Evolutionary conservation across 1,140 invertebrate genomes (phyloP).

Genomic region (Sesamia nonagrioides): DNA sequence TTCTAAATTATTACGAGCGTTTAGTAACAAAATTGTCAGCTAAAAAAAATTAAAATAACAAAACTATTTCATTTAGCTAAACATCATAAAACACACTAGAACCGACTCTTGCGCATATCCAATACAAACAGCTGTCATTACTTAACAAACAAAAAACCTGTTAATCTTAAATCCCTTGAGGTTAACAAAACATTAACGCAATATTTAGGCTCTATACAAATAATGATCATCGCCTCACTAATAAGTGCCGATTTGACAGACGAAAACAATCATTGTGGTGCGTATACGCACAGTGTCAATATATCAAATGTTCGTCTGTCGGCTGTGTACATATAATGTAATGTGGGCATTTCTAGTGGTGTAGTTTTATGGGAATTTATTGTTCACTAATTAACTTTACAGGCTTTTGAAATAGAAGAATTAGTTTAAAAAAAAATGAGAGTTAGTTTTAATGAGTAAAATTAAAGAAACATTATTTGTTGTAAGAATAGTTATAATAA

Average conservation of each 20-base stretch:
- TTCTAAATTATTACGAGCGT: neutral
- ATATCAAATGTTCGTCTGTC: conserved; percentile 15
- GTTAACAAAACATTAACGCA: conserved; percentile 83
- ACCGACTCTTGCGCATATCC: conserved; percentile 66
- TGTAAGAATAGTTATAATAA: neutral
- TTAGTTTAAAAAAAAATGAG: neutral
- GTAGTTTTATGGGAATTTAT: conserved; percentile 11
- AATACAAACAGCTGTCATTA: conserved; percentile 82
- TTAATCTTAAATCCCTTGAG: conserved; percentile 75
- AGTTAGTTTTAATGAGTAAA: neutral
- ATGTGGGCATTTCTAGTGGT: conserved; percentile 12
- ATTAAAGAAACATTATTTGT: neutral
- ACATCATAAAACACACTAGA: conserved; percentile 42
- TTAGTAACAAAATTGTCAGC: neutral
- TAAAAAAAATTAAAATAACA: neutral
- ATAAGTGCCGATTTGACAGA: conserved; percentile 77
- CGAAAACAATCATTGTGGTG: conserved; percentile 67
- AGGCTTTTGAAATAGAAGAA: neutral
- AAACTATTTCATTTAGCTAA: conserved; percentile 5
- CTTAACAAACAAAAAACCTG: conserved; percentile 84
- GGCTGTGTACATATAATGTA: conserved; percentile 10
- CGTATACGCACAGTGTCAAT: conserved; percentile 39
- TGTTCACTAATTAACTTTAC: neutral
- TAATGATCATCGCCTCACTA: conserved; percentile 67
- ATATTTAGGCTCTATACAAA: conserved; percentile 78